Percentiles rank a stretch among this genome's conserved stretches.
Evolutionary conservation across 1,140 invertebrate species (phyloP).

Genomic region (Zeugodacus cucurbitae): DNA sequence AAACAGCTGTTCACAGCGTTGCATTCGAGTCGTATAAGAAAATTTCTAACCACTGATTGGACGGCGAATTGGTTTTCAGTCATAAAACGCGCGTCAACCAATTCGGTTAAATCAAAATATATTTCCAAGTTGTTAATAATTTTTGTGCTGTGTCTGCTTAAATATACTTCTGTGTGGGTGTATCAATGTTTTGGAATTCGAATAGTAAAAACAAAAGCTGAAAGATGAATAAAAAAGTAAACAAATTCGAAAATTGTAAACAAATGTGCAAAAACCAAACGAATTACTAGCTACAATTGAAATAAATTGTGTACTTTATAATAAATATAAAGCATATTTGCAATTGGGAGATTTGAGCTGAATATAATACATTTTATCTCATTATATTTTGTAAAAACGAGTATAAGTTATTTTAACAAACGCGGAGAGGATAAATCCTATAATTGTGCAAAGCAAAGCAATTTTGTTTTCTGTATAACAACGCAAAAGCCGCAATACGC

Average conservation of each 20-base stretch:
- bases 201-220: background rate
- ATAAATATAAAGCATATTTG: conserved; percentile 10
- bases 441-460: background rate
- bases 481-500: conserved; percentile 17
- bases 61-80: conserved; percentile 26
- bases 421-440: background rate
- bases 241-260: conserved; percentile 5
- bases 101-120: background rate
- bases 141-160: background rate
- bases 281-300: background rate
- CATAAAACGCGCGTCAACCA: conserved; percentile 5
- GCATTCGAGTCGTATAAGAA: background rate
- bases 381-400: background rate
- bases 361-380: background rate
- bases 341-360: background rate
- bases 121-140: background rate
- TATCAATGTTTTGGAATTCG: background rate
- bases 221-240: conserved; percentile 16
- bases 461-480: conserved; percentile 4
- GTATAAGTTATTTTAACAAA: background rate
- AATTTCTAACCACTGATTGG: background rate
- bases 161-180: conserved; percentile 2
- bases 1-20: conserved; percentile 10
- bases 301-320: background rate
- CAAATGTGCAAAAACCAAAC: background rate